Evolutionary conservation across 2,888 invertebrate genomes (phyloP), one percentile per base, ranked within the genome.

Genomic region (Arenicola marina): DNA sequence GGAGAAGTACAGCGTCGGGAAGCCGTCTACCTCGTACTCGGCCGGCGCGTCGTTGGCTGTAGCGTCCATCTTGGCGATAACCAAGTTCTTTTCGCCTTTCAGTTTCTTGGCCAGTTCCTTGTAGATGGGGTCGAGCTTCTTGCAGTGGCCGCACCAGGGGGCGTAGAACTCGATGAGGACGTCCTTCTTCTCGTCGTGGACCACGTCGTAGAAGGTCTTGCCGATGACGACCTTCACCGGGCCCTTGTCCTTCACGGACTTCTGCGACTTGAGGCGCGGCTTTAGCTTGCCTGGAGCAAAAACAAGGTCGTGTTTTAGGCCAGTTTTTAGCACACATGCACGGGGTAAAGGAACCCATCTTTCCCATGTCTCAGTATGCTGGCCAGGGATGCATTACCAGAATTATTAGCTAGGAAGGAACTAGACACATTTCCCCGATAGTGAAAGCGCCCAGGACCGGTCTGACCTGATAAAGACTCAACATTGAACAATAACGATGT

Each of bases 141-240:
- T 87, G 76, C 87, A 87, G 70, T 87, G 87, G 1, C 87, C 87
- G 74, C 87, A 87, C 87, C 87, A 87, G 1, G 87, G 87, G 3
- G 87, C 87, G 70, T 87, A 87, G 68, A 87, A 84, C 71, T 87
- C 87, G 61, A 88, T 81, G 4, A 88, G 76, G 2, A 86, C 85
- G 73, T 87, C 87, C 70, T 87, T 86, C 1, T 74, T 76, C 29
- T 80, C 76, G 69, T 86, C 85, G 46, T 78, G 70, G 34, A 87
- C 86, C 56, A 86, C 80, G 24, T 82, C 67, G 38, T 86, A 84
- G 72, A 87, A 88, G 53, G 82, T 87, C 61, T 84, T 82, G 2
- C 86, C 87, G 2, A 87, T 87, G 21, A 87, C 81, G 2, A 83
- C 80, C 51, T 78, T 79, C 0, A 87, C 84, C 2, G 84, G 84